Evolutionary conservation across 2,113 vertebrate genomes (phyloP), one percentile per base, ranked within the genome.

Genomic region (Muscicapa adusta): DNA sequence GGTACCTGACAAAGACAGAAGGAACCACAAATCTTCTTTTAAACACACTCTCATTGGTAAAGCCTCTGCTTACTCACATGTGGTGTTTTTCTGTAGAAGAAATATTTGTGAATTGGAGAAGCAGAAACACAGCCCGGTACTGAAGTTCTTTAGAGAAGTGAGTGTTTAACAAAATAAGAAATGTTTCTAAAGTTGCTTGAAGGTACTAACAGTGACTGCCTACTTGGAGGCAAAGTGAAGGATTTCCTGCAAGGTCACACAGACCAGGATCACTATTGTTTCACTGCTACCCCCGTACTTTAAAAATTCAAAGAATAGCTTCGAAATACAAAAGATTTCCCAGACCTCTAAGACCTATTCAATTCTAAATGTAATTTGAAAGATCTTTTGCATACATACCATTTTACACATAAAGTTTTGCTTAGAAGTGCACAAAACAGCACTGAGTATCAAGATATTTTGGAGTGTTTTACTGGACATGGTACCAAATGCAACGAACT

Each of bases 121-220:
- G 24, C 9, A 92, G 76, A 61, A 89, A 80, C 33, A 40, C 51
- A 92, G 38, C 18, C 26, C 29, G 16, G 9, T 10, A 10, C 14
- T 15, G 20, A 43, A 25, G 13, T 42, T 42, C 31, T 75, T 58
- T 34, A 65, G 18, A 48, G 22, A 88, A 43, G 7, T 10, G 18
- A 77, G 24, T 0, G 1, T 36, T 12, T 47, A 48, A 65, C 31
- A 34, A 47, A 72, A 63, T 1, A 2, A 48, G 24, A 85, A 65
- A 36, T 2, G 14, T 74, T 71, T 75, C n/a, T 63, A 18, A 74
- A 81, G 33, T 42, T 6, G 1, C 29, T 38, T 50, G 14, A 66
- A 53, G 42, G 47, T 54, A 11, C 19, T 28, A 29, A 54, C 33
- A 31, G 45, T 0, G 2, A 31, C 58, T 36, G 34, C 2, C 0